Conservation (phyloP, 2,113 vertebrate genomes). For the Ammodytes marinus region DNA sequence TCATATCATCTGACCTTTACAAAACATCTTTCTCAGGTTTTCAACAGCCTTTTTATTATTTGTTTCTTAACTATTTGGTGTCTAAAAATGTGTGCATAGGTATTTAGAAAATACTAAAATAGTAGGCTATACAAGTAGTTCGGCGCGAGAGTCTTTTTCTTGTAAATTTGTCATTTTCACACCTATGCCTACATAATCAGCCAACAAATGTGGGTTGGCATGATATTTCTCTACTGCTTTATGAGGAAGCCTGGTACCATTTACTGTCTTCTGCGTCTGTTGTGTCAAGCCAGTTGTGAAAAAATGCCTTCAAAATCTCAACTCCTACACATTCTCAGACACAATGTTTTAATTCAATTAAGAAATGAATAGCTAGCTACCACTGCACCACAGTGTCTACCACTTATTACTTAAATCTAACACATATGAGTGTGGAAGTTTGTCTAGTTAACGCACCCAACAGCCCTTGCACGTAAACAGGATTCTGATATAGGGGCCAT, state of each 20-base stretch:
- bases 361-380: constrained; percentile 10
- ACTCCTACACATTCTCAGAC: constrained; percentile 60
- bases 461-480: too few species aligned
- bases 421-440: not conserved
- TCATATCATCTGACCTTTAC: constrained; percentile 27
- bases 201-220: constrained; percentile 5
- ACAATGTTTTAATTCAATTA: constrained; percentile 47
- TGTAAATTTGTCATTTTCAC: constrained; percentile 21
- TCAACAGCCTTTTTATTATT: not conserved
- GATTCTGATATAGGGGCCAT: too few species aligned
- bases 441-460: not conserved
- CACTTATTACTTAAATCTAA: not conserved
- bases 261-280: constrained; percentile 9
- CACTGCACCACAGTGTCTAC: not conserved
- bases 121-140: not conserved
- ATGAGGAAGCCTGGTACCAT: constrained; percentile 7
- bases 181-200: constrained; percentile 15
- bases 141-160: not conserved
- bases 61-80: not conserved
- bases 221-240: constrained; percentile 7
- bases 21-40: constrained; percentile 37
- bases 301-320: constrained; percentile 50
- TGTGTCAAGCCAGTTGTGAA: constrained; percentile 8
- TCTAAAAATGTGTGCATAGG: not conserved
- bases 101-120: not conserved